Evolutionary conservation across 2,888 invertebrate species (phyloP), one percentile per base, ranked within the genome.

Genomic region (Eupeodes latifasciatus): DNA sequence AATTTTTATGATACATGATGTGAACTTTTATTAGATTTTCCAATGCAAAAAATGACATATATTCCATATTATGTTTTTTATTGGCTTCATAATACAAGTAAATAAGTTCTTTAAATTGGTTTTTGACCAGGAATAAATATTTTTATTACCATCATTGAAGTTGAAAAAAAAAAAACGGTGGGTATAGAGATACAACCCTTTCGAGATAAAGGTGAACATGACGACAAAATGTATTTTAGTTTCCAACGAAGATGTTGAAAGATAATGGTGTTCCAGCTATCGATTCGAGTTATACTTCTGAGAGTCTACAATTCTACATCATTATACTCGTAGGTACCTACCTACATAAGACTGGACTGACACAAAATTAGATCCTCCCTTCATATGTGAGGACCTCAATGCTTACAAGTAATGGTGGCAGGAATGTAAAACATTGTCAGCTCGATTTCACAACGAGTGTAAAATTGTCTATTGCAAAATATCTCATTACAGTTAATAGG

Each of bases 1-100:
- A 40, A 80, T 79, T 86, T 86, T 84, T 87, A 87, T 74, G 84
- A 88, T 80, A 84, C 75, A 84, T 81, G 88, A 88, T 88, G 88
- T 81, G 81, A 76, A 77, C 36, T 80, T 83, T 87, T 87, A 87
- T 87, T 87, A 87, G 87, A 87, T 88, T 88, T 88, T 75, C 36
- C 84, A 64, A 88, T 88, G 85, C 85, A 81, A 88, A 81, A 88
- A 85, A 88, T 88, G 88, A 85, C 84, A 88, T 88, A 85, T 85
- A 85, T 85, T 81, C 85, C 51, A 16, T 55, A 69, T 62, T 51
- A 64, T 76, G 40, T 40, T 57, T 88, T 87, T 88, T 88, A 88
- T 88, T 85, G 85, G 83, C 72, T 61, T 51, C 83, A 77, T 84
- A 83, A 72, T 87, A 83, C 87, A 83, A 87, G 83, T 87, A 87